Evolutionary conservation across 2,888 invertebrate genomes (phyloP), one percentile per base, ranked within the genome.

Genomic region (Ormyrus pomaceus): DNA sequence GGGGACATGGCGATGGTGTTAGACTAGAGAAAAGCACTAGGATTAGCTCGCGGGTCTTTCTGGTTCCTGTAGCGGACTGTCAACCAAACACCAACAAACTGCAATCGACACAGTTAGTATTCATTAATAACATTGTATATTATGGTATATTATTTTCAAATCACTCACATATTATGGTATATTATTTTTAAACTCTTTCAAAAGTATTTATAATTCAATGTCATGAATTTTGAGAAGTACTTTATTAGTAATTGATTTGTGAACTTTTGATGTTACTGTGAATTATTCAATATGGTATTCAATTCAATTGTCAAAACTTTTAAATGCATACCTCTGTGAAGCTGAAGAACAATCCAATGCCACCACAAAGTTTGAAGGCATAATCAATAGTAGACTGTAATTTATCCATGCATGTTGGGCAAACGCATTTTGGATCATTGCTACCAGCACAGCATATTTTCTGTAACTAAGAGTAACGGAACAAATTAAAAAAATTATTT

Each of bases 1-100:
- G 88, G 87, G 87, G 88, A 89, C 89, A 90, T 90, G 86, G 87
- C 86, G 87, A 89, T 89, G 87, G 85, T 89, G 86, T 89, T 90
- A 92, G 93, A 94, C 96, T 97, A 98, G 91, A 98, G 96, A 93
- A 98, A 98, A 93, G 98, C 98, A 93, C 97, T 97, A 90, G 98
- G 97, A 93, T 98, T 97, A 93, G 97, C 97, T 87, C 97, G 94
- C 88, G 98, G 98, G 93, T 98, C 98, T 95, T 98, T 98, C 93
- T 98, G 98, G 93, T 99, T 99, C 92, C 99, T 95, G 94, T 97
- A 99, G 89, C 98, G 95, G 91, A 98, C 95, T 88, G 98, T 98
- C 94, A 99, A 94, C 96, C 96, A 96, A 84, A 98, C 97, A 92
- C 98, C 98, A 92, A 98, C 94, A 93, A 99, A 98, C 98, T 99